Conservation (phyloP, 2,797 vertebrate species). For the Buphagus erythrorhynchus region DNA sequence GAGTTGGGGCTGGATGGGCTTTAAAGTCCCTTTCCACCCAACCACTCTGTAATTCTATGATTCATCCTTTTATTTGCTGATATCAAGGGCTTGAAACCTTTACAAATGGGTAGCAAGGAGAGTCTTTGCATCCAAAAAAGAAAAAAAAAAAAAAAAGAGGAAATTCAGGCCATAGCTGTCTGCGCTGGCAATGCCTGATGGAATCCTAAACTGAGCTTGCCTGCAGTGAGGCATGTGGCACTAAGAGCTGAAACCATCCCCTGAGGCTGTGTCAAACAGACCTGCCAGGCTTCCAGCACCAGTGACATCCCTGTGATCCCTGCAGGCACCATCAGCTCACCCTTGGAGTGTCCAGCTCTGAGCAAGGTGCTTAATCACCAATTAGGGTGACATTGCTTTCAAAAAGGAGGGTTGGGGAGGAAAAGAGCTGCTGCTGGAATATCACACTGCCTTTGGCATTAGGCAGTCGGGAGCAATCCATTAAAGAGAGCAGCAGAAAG, state of each 20-base stretch:
- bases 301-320: background rate
- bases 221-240: background rate
- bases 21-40: background rate
- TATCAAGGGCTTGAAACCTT: background rate
- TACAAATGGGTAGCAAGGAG: background rate
- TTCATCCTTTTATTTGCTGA: background rate
- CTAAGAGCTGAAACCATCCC: background rate
- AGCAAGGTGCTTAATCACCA: background rate
- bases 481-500: conserved; percentile 31
- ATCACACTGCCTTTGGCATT: background rate
- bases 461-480: background rate
- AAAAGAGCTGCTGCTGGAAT: background rate
- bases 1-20: background rate
- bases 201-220: background rate
- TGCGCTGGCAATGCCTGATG: background rate
- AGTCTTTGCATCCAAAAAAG: background rate
- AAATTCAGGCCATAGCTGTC: fast-evolving
- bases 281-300: background rate
- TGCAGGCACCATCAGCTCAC: background rate
- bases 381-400: background rate
- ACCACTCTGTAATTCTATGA: background rate
- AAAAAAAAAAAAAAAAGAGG: too few species aligned
- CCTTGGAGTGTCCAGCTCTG: fast-evolving
- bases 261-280: background rate
- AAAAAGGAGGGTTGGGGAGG: background rate